Conservation (phyloP, 2,888 invertebrate genomes). For the Lysandra coridon region DNA sequence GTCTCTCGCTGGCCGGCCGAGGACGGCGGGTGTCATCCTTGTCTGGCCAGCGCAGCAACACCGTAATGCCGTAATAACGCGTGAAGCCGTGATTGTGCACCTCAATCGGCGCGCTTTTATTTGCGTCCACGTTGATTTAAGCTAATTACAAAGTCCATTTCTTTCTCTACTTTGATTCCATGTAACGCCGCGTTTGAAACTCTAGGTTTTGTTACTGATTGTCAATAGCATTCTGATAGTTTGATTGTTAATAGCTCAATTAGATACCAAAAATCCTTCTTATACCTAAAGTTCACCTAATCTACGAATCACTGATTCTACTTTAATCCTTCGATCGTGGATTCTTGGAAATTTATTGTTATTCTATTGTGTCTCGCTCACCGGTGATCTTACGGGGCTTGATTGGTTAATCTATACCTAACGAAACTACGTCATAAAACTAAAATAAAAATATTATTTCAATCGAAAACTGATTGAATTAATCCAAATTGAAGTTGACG, state of each 20-base stretch:
- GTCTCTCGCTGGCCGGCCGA: conserved; percentile 42
- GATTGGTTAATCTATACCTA: not conserved
- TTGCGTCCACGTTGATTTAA: conserved; percentile 42
- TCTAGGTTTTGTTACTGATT: not conserved
- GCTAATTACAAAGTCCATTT: not conserved
- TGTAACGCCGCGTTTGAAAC: not conserved
- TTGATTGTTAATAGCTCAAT: not conserved
- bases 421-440: not conserved
- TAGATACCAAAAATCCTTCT: not conserved
- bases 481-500: conserved; percentile 26
- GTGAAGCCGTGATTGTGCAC: conserved; percentile 57
- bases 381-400: too few relatives aligned
- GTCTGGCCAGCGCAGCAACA: conserved; percentile 34
- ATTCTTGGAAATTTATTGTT: too few relatives aligned
- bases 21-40: conserved; percentile 36
- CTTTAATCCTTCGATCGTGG: too few relatives aligned
- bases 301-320: not conserved
- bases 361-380: too few relatives aligned
- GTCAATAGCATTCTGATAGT: not conserved
- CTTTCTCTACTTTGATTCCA: not conserved
- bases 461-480: conserved; percentile 37
- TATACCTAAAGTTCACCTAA: not conserved
- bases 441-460: conserved; percentile 11
- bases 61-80: conserved; percentile 57
- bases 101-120: conserved; percentile 44